Evolutionary conservation across 37 sponge, comb jelly and placozoan genomes (phyloP).

Genomic region (Axinella damicornis): DNA sequence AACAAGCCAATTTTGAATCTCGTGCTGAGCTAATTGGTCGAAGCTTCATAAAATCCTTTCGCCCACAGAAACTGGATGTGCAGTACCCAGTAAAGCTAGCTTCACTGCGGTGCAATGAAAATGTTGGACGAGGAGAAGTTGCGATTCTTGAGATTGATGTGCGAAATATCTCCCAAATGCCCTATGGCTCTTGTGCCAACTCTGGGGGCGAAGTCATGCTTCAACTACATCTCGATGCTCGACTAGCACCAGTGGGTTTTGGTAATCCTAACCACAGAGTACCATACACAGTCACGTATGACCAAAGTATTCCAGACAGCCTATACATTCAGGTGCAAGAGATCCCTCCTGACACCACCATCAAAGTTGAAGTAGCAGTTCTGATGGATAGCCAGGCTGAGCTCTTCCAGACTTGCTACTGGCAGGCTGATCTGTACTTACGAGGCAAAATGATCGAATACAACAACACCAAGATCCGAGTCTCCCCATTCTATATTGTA

Average conservation of each 20-base stretch:
- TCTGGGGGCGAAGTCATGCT: constrained; percentile 67
- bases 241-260: constrained; percentile 61
- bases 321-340: constrained; percentile 51
- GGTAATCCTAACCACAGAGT: neutral
- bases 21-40: constrained; percentile 66
- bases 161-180: constrained; percentile 66
- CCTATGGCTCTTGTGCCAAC: constrained; percentile 58
- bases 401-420: constrained; percentile 74
- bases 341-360: constrained; percentile 54
- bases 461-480: constrained; percentile 50
- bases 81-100: constrained; percentile 78
- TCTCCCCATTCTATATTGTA: constrained; percentile 66
- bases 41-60: constrained; percentile 45
- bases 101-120: constrained; percentile 16
- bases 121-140: constrained; percentile 62
- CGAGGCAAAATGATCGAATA: constrained; percentile 82
- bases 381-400: constrained; percentile 77
- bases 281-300: constrained; percentile 63
- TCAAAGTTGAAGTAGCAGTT: constrained; percentile 47
- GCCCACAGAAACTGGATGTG: constrained; percentile 38
- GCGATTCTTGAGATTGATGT: constrained; percentile 38
- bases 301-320: constrained; percentile 70
- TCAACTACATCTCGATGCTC: constrained; percentile 67
- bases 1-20: constrained; percentile 55
- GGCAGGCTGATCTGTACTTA: constrained; percentile 73